Base-by-base conservation (phyloP, 2,888 invertebrate species). In the Amphipyra tragopoginis region DNA sequence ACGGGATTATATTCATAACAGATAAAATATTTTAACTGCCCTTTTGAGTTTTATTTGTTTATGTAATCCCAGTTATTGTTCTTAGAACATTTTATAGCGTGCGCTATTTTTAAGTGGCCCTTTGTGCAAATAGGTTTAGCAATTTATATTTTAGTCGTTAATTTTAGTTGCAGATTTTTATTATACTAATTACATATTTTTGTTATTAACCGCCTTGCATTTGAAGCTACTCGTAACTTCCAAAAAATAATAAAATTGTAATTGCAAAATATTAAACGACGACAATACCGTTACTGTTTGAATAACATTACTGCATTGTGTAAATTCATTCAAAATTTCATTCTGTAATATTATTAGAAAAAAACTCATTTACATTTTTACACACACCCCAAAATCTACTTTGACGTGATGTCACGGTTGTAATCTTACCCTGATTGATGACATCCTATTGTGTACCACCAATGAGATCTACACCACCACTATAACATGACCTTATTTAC, bases 1-100 rank as follows among this genome's bases (percentile, higher is more conserved):
- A 85, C 81, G 57, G 89, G 92, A 91, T 93, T 92, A 92, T 93
- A 92, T 93, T 93, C 92, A 93, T 93, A 93, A 93, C 88, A 91
- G 90, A 93, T 93, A 93, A 91, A 92, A 92, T 93, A 93, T 90
- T 93, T 93, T 93, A 92, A 93, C 85, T 85, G 88, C 85, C 79
- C 84, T 83, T 86, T 81, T 82, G 85, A 85, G 84, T 90, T 93
- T 92, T 91, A 92, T 92, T 90, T 90, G 92, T 89, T 92, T 92
- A 89, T 86, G 87, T 91, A 91, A 90, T 91, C 88, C 85, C 83
- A 85, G 86, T 90, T 91, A 92, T 91, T 91, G 88, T 90, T 90
- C 84, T 86, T 84, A 75, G 84, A 79, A 78, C 77, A 83, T 87
- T 91, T 91, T 90, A 91, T 86, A 86, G 86, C 80, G 77, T 84